Percentiles rank a stretch among this genome's conserved stretches.
Conservation (phyloP, 2,888 invertebrate species). For the Eupithecia subfuscata region DNA sequence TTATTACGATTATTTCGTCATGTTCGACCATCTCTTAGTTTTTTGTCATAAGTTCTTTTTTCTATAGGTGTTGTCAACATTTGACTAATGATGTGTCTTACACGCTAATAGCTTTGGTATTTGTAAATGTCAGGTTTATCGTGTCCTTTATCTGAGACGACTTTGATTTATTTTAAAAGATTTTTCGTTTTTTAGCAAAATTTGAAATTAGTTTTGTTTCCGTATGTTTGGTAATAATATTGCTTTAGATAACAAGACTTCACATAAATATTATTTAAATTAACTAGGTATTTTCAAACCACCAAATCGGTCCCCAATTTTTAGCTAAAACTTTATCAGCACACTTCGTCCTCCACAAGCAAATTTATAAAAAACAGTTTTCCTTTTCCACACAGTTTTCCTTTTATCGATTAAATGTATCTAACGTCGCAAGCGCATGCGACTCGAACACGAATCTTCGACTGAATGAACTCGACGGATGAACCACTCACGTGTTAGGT, state of each 20-base stretch:
- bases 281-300: neutral
- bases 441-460: slow-evolving; percentile 1
- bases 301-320: neutral
- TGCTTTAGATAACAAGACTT: neutral
- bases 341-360: neutral
- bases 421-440: slow-evolving; percentile 11
- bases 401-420: neutral
- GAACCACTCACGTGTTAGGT: slow-evolving; percentile 1
- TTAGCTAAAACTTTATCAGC: neutral
- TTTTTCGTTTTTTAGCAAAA: neutral
- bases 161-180: neutral
- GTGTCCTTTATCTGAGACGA: neutral
- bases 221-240: neutral
- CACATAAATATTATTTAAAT: neutral
- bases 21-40: neutral
- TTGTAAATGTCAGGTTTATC: slow-evolving; percentile 12
- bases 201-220: neutral
- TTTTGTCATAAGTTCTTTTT: neutral
- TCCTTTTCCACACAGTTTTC: neutral
- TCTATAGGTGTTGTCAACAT: neutral
- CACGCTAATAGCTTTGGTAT: slow-evolving; percentile 9
- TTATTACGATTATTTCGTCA: neutral
- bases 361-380: neutral
- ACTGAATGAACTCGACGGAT: slow-evolving; percentile 17
- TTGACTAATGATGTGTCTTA: slow-evolving; percentile 3